A percentile compares a stretch with the other conserved stretches of the same genome.
Evolutionary conservation across 2,888 invertebrate species (phyloP).

Genomic region (Eupeodes luniger): DNA sequence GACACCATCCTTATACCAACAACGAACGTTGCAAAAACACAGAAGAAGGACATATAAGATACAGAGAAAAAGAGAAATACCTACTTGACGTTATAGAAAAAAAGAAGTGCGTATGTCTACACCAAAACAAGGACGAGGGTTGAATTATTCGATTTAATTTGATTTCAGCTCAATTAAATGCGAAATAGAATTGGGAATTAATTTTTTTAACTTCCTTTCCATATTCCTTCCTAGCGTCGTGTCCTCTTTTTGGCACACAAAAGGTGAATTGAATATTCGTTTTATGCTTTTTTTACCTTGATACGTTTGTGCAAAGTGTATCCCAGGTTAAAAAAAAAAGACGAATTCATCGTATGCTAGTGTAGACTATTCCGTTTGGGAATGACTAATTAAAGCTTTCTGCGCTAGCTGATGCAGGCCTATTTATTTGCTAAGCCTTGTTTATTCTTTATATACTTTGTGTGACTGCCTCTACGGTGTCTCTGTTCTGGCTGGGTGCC

Average conservation of each 20-base stretch:
- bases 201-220: slow-evolving; percentile 71
- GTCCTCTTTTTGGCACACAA: neutral
- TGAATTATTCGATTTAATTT: slow-evolving; percentile 84
- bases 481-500: neutral
- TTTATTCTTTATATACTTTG: slow-evolving; percentile 33
- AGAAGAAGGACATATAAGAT: slow-evolving; percentile 1
- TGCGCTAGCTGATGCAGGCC: slow-evolving; percentile 46
- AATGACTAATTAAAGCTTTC: slow-evolving; percentile 70
- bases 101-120: slow-evolving; percentile 46
- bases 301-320: neutral
- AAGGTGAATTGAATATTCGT: slow-evolving; percentile 6
- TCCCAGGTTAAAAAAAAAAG: slow-evolving; percentile 36
- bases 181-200: slow-evolving; percentile 84
- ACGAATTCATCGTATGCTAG: slow-evolving; percentile 10
- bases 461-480: neutral
- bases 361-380: slow-evolving; percentile 50
- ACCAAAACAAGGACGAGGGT: slow-evolving; percentile 78
- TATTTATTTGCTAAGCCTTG: slow-evolving; percentile 62
- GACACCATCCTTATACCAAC: slow-evolving; percentile 19
- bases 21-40: slow-evolving; percentile 41
- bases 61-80: slow-evolving; percentile 14
- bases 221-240: neutral
- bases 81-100: neutral
- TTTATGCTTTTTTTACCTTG: slow-evolving; percentile 50
- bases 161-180: slow-evolving; percentile 84